Evolutionary conservation across 2,113 vertebrate species (phyloP).

Genomic region (Oncorhynchus kisutch): DNA sequence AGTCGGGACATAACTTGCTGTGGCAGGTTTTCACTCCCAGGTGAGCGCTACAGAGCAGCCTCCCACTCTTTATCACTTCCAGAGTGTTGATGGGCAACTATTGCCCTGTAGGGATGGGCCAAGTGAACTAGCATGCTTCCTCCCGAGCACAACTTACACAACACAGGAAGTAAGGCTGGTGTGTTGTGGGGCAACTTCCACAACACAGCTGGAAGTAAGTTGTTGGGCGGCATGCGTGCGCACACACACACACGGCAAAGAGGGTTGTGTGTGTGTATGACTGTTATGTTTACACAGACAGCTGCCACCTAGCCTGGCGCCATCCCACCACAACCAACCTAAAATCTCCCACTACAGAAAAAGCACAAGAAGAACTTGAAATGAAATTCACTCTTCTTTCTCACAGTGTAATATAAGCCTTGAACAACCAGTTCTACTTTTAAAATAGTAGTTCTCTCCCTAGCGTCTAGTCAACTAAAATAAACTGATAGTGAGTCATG

Average conservation of each 20-base stretch:
- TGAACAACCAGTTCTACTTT: too few relatives aligned
- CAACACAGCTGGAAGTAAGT: background rate
- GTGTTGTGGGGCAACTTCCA: background rate
- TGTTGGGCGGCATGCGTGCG: background rate
- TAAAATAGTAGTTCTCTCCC: too few relatives aligned
- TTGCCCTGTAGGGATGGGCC: slow-evolving; percentile 11
- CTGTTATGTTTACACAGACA: background rate
- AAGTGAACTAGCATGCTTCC: background rate
- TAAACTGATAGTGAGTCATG: too few relatives aligned
- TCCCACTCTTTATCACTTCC: slow-evolving; percentile 27
- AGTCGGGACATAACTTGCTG: slow-evolving; percentile 9
- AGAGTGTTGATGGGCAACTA: slow-evolving; percentile 23
- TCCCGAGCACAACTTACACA: background rate
- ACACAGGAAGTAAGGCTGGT: background rate
- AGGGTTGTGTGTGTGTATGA: background rate
- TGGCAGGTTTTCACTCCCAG: background rate
- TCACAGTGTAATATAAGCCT: too few relatives aligned
- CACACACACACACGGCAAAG: background rate
- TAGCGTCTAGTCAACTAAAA: too few relatives aligned
- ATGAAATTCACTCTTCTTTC: too few relatives aligned
- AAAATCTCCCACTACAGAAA: background rate
- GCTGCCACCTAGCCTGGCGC: background rate
- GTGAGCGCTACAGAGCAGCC: slow-evolving; percentile 1
- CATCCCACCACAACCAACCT: background rate
- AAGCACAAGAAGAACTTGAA: background rate